phyloP scores from a whole-genome alignment of 2,797 vertebrate genomes.

The Anguilla obscura region DNA sequence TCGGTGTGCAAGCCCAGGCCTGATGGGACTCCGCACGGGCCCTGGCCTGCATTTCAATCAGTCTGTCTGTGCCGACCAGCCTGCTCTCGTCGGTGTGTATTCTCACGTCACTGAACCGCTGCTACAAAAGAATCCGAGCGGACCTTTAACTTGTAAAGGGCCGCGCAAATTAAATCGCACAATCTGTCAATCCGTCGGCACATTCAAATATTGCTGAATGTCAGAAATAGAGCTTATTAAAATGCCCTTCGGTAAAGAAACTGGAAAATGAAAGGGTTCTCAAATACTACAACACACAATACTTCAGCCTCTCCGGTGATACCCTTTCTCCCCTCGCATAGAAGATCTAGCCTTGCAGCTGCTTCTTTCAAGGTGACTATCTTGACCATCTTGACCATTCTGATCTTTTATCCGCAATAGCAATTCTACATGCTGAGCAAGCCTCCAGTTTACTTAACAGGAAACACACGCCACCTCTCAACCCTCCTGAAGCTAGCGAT shows the following conservation, averaged over 20 bases:
- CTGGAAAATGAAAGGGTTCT: neutral
- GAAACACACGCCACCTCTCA: neutral
- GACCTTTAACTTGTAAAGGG: neutral
- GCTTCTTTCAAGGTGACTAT: neutral
- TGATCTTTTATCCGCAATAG: neutral
- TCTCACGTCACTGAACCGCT: neutral
- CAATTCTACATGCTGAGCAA: neutral
- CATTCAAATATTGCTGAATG: neutral
- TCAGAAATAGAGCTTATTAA: neutral
- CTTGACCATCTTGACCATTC: neutral
- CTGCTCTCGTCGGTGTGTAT: neutral
- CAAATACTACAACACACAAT: neutral
- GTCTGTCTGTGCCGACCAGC: neutral
- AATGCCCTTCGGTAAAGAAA: neutral
- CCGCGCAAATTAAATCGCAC: neutral
- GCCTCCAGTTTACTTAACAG: neutral
- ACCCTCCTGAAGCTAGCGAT: neutral
- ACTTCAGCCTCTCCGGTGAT: neutral
- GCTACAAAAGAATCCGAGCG: neutral
- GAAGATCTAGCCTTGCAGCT: neutral
- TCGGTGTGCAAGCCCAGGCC: neutral
- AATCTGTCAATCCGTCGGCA: neutral
- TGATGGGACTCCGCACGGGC: neutral
- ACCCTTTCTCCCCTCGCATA: neutral
- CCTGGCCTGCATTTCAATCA: neutral